Base-by-base conservation (phyloP, 2,888 invertebrate species). In the Nebria brevicollis region DNA sequence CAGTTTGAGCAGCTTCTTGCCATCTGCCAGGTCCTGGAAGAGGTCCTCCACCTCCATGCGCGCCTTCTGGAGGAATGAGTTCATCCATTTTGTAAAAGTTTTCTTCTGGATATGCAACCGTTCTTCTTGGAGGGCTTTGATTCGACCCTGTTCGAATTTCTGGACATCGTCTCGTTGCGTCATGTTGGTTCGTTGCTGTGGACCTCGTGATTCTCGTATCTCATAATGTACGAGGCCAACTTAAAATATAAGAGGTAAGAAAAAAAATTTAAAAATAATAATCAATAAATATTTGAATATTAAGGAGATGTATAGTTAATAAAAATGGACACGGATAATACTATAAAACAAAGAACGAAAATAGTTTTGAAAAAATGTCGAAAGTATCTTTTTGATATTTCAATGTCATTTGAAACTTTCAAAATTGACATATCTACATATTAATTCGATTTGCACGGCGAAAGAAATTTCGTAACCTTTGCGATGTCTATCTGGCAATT, bases 81-180 rank as follows among this genome's bases (percentile, higher is more conserved):
- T 98, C 95, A 98, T 96, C 98, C 98, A 98, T 97, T 99, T 99
- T 86, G 99, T 99, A 91, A 99, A 99, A 43, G 99, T 99, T 90
- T 99, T 99, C 93, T 99, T 99, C 91, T 99, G 99, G 85, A 99
- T 99, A 90, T 97, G 96, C 84, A 98, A 92, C 82, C 99, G 95
- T 91, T 99, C 99, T 90, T 98, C 98, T 89, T 98, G 98, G 88
- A 99, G 93, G 88, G 97, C 97, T 92, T 95, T 95, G 89, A 98
- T 98, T 85, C 98, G 95, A 88, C 96, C 97, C 92, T 96, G 97
- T 93, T 98, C 98, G 90, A 98, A 98, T 90, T 96, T 96, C 88
- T 95, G 94, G 86, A 96, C 95, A 90, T 96, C 96, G 89, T 96
- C 96, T 82, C 96, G 92, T 90, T 96, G 96, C 91, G 96, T 96